Percentiles rank a stretch among this genome's conserved stretches.
Evolutionary conservation across 2,113 vertebrate species (phyloP).

Genomic region (Leucopsar rothschildi): DNA sequence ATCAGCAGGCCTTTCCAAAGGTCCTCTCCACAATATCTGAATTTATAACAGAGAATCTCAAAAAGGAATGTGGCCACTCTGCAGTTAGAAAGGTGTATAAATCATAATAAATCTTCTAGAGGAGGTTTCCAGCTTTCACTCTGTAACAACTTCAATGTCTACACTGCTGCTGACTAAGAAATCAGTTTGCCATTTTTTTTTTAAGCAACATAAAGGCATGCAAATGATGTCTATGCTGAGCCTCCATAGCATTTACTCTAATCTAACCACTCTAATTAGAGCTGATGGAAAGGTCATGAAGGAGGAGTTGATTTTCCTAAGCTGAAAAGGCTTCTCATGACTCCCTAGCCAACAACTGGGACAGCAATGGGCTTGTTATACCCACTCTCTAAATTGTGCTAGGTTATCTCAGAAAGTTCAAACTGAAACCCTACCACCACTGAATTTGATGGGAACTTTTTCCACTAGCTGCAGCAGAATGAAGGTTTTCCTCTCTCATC

Average conservation of each 20-base stretch:
- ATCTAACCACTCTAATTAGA: not conserved
- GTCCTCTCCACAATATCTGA: not conserved
- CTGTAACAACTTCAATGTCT: not conserved
- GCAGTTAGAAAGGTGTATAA: not conserved
- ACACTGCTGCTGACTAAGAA: not conserved
- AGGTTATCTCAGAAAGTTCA: not conserved
- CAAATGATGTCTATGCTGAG: not conserved
- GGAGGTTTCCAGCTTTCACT: not conserved
- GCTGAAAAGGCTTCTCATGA: not conserved
- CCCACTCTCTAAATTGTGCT: not conserved
- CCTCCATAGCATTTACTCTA: not conserved
- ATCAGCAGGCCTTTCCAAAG: not conserved
- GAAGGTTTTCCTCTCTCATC: not conserved
- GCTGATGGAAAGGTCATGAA: not conserved
- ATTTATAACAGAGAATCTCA: not conserved
- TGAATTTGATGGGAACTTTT: not conserved
- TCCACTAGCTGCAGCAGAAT: not conserved
- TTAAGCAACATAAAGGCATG: not conserved
- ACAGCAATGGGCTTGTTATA: not conserved
- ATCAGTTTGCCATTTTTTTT: not conserved
- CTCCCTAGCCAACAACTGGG: not conserved
- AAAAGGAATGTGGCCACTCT: not conserved
- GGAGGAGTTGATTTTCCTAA: not conserved
- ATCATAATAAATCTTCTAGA: not conserved
- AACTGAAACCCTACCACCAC: not conserved